Evolutionary conservation across 2,797 vertebrate species (phyloP).

Genomic region (Aulostomus chinensis): DNA sequence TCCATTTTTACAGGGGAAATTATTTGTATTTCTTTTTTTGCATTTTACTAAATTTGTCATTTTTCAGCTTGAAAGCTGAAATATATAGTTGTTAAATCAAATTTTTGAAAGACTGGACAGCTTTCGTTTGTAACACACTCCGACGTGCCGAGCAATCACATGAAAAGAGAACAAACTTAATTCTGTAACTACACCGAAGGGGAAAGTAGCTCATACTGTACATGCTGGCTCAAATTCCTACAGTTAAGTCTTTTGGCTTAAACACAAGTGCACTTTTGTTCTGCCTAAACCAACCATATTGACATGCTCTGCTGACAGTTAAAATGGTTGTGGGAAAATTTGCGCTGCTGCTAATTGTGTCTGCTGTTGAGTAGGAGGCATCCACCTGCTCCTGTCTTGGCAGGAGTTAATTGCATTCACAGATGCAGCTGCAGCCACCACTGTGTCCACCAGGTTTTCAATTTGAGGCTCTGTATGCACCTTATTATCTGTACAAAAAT

Average conservation of each 20-base stretch:
- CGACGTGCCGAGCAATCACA: slow-evolving; percentile 19
- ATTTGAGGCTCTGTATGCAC: neutral
- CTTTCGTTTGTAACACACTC: neutral
- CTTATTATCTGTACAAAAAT: neutral
- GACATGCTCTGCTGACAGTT: slow-evolving; percentile 4
- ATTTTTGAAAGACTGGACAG: neutral
- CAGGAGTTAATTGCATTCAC: slow-evolving; percentile 18
- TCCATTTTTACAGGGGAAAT: too few relatives aligned
- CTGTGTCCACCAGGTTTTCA: neutral
- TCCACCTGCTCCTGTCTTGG: slow-evolving; percentile 57
- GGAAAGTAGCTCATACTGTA: slow-evolving; percentile 6
- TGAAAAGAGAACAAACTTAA: slow-evolving; percentile 18
- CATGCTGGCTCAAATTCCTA: slow-evolving; percentile 48
- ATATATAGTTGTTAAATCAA: neutral
- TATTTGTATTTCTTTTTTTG: too few relatives aligned
- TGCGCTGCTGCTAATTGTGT: slow-evolving; percentile 33
- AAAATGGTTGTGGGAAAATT: slow-evolving; percentile 16
- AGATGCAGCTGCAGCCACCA: slow-evolving; percentile 8
- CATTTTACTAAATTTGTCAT: neutral
- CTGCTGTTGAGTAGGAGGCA: slow-evolving; percentile 3
- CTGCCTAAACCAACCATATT: slow-evolving; percentile 6
- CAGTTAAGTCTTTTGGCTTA: slow-evolving; percentile 41
- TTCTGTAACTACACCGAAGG: slow-evolving; percentile 22
- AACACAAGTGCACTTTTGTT: slow-evolving; percentile 51
- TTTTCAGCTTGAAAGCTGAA: neutral